Base-by-base conservation (phyloP, 2,888 invertebrate genomes). In the Heliconius cydno region DNA sequence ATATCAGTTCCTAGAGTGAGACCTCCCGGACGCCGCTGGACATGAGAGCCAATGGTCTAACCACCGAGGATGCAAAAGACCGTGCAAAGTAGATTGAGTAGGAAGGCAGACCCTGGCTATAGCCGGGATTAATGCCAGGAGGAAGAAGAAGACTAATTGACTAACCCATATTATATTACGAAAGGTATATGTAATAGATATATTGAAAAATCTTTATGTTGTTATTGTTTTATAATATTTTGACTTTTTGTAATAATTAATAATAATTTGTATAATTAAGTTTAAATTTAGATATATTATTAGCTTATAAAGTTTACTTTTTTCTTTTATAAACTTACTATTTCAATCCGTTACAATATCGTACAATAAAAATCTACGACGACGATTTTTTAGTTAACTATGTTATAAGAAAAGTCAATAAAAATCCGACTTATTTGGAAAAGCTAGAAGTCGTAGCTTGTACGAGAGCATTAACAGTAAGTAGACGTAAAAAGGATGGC, bases 401-500 rank as follows among this genome's bases (percentile, higher is more conserved):
- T 7, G 7, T 34, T 34, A 34, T 15, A 67, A 76, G 46, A 15
- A 76, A 34, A 34, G 22, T 46, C 5, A 67, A 57, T 67, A 76
- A 67, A 74, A 28, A 67, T 34, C 22, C 38, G 30, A 52, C 13
- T 67, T 28, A 25, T 67, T 67, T 57, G 71, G 19, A 46, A 66
- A 65, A 71, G n/a, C 6, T 38, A 30, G 63, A 22, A 67, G 6
- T 15, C 38, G 34, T 82, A 72, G 82, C 79, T 81, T 80, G 82
- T 83, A 82, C 72, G 79, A 84, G 85, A 38, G 30, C 68, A 63
- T 74, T 46, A 71, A 72, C 76, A 28, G 76, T 71, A 71, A 57
- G 52, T 70, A 63, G 71, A 72, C 63, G 57, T 68, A 87, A 85
- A 85, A 79, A 82, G 80, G 72, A 75, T 77, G 80, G 86, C 88